Evolutionary conservation across 2,797 vertebrate species (phyloP).

Genomic region (Rhabdophis nuchalis): DNA sequence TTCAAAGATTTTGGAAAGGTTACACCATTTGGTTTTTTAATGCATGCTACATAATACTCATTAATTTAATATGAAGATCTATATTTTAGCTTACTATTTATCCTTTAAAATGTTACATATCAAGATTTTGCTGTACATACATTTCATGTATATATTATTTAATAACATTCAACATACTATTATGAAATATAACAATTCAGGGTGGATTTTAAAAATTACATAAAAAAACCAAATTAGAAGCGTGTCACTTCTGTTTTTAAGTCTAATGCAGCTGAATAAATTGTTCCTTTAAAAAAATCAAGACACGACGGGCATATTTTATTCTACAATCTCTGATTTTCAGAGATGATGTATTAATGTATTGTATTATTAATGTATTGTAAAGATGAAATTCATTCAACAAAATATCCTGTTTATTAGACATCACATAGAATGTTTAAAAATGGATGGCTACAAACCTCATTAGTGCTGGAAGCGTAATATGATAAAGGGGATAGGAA

Average conservation of each 20-base stretch:
- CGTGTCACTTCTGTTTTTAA: not conserved
- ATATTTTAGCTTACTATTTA: conserved; percentile 46
- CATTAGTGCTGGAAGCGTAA: not conserved
- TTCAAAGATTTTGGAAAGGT: conserved; percentile 29
- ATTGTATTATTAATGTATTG: not conserved
- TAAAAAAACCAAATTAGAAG: conserved; percentile 9
- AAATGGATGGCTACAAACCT: not conserved
- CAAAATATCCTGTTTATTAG: not conserved
- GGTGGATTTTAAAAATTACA: not conserved
- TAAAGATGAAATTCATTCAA: not conserved
- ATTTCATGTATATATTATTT: conserved; percentile 13
- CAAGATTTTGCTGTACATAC: rapidly evolving
- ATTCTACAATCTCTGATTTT: not conserved
- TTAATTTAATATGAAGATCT: conserved; percentile 50
- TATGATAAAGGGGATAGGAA: not conserved
- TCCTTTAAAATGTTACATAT: not conserved
- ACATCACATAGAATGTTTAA: not conserved
- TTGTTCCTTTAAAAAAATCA: conserved; percentile 6
- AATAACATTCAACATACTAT: not conserved
- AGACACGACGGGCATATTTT: not conserved
- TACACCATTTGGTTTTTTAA: conserved; percentile 41
- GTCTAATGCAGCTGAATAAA: conserved; percentile 1
- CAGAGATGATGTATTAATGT: not conserved
- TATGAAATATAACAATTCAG: not conserved
- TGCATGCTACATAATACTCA: conserved; percentile 46